Percentiles rank a stretch among this genome's conserved stretches.
These are phyloP conservation scores for Notocelia uddmanniana DNA, from an alignment of 2,888 invertebrate species.

Conservation along the genomic window DNA sequence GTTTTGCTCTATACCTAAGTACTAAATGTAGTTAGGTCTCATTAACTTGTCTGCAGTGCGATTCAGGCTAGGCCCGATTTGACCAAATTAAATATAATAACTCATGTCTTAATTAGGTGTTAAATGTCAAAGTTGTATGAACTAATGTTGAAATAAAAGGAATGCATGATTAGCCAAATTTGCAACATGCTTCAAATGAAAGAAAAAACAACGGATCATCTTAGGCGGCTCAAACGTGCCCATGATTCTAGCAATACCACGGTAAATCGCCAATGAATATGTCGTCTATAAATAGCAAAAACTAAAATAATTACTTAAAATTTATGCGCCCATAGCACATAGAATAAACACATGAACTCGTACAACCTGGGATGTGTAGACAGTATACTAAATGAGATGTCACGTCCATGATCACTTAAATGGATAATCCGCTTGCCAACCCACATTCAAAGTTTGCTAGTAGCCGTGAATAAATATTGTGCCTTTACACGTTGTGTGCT, in stretches of 20 bases:
- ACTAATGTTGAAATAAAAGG: neutral
- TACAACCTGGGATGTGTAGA: neutral
- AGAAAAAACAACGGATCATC: too few species aligned
- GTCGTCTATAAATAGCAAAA: too few species aligned
- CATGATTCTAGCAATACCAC: too few species aligned
- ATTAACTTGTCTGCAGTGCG: neutral
- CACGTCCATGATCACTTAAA: slow-evolving; percentile 4
- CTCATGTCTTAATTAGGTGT: too few species aligned
- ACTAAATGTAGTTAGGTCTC: too few species aligned
- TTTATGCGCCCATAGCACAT: neutral
- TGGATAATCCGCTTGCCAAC: slow-evolving; percentile 44
- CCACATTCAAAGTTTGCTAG: slow-evolving; percentile 38
- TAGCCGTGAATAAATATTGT: slow-evolving; percentile 42
- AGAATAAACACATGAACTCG: neutral
- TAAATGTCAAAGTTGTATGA: too few species aligned
- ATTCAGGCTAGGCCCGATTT: neutral
- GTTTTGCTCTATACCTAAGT: too few species aligned
- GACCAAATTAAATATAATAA: neutral
- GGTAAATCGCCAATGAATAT: too few species aligned
- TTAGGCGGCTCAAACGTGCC: too few species aligned
- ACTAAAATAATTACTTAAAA: neutral
- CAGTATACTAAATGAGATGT: slow-evolving; percentile 25
- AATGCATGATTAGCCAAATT: neutral
- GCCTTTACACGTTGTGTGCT: slow-evolving; percentile 36
- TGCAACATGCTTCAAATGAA: neutral